phyloP scores from a whole-genome alignment of 1,140 invertebrate species.

The Laupala kohalensis region DNA sequence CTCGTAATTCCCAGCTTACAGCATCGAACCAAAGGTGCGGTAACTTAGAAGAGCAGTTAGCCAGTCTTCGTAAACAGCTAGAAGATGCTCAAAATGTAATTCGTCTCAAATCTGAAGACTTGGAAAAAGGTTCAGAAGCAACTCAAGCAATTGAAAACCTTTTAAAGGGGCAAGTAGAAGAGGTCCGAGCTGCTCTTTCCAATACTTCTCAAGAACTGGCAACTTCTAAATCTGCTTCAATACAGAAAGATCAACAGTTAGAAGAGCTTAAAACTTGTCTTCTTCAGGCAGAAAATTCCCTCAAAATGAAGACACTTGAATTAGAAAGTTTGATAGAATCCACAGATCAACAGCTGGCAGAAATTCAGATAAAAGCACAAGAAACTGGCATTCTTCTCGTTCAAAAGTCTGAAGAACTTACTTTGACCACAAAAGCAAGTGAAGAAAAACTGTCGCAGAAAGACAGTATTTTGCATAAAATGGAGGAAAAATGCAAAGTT shows the following conservation, averaged over 20 bases:
- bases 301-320: constrained; percentile 25
- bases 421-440: constrained; percentile 23
- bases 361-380: constrained; percentile 21
- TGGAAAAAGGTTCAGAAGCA: constrained; percentile 19
- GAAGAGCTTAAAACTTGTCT: constrained; percentile 15
- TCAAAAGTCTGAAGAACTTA: constrained; percentile 22
- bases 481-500: constrained; percentile 29
- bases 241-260: constrained; percentile 15
- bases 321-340: constrained; percentile 32
- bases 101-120: constrained; percentile 23
- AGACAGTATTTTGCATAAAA: constrained; percentile 21
- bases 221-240: constrained; percentile 23
- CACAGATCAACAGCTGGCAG: constrained; percentile 30
- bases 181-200: constrained; percentile 23
- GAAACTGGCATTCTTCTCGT: constrained; percentile 25
- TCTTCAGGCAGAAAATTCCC: constrained; percentile 11
- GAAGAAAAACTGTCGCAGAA: constrained; percentile 22
- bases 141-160: constrained; percentile 23
- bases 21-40: constrained; percentile 22
- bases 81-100: constrained; percentile 24
- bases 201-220: constrained; percentile 29
- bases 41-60: constrained; percentile 24
- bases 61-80: constrained; percentile 26
- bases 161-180: constrained; percentile 14
- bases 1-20: constrained; percentile 23